Conservation (phyloP, 2,888 invertebrate species). For the Balanococcus diminutus region DNA sequence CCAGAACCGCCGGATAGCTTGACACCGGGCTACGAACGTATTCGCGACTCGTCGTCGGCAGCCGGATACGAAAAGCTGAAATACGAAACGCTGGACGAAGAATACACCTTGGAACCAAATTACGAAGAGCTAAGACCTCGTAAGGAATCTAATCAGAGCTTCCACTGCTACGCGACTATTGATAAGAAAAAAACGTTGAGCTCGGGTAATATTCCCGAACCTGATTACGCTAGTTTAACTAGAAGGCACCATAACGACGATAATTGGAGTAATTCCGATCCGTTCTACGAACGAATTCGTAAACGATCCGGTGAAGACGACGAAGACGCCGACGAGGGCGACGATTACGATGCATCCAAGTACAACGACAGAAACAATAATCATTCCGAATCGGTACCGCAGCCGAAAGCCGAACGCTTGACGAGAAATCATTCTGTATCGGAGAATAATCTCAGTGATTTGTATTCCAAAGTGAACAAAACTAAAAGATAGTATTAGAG, state of each 20-base stretch:
- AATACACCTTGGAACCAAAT: constrained; percentile 69
- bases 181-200: constrained; percentile 60
- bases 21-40: constrained; percentile 54
- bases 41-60: constrained; percentile 27
- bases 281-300: constrained; percentile 47
- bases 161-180: constrained; percentile 64
- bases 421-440: constrained; percentile 31
- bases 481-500: constrained; percentile 41
- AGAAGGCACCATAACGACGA: constrained; percentile 51
- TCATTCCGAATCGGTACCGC: constrained; percentile 16
- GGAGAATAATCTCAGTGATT: constrained; percentile 50
- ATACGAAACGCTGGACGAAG: constrained; percentile 49
- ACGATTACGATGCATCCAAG: neutral
- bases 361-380: constrained; percentile 45
- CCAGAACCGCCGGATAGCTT: constrained; percentile 45
- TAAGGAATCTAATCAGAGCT: constrained; percentile 58
- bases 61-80: constrained; percentile 48
- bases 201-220: constrained; percentile 59
- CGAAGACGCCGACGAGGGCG: neutral
- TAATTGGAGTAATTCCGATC: constrained; percentile 15
- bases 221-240: constrained; percentile 59
- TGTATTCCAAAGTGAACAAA: constrained; percentile 57
- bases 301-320: constrained; percentile 2
- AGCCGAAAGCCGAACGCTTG: neutral
- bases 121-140: constrained; percentile 73